These are phyloP conservation scores for Dunckerocampus dactyliophorus DNA, from an alignment of 2,113 vertebrate genomes.

Conservation along the genomic window DNA sequence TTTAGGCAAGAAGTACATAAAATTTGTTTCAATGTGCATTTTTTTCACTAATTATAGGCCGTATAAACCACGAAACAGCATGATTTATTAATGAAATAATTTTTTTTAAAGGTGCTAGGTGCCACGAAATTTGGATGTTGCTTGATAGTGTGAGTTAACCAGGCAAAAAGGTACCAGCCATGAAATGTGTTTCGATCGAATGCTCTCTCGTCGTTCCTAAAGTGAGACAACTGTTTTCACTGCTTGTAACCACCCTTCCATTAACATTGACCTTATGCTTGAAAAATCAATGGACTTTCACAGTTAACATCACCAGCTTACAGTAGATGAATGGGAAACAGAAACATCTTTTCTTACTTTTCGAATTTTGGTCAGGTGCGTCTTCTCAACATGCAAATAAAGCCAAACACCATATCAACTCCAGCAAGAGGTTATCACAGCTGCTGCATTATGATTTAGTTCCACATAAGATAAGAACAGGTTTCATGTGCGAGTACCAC, in stretches of 20 bases:
- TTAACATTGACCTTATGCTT: slow-evolving; percentile 61
- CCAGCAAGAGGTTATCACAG: neutral
- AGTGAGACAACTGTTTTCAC: slow-evolving; percentile 56
- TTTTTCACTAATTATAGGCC: too few relatives aligned
- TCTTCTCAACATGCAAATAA: neutral
- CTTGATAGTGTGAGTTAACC: slow-evolving; percentile 31
- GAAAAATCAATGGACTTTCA: slow-evolving; percentile 57
- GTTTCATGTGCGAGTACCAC: neutral
- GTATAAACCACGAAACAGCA: too few relatives aligned
- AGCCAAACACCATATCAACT: neutral
- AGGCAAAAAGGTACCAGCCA: slow-evolving; percentile 47
- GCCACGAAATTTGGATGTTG: neutral
- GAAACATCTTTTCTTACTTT: neutral
- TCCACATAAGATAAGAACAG: neutral
- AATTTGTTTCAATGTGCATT: too few relatives aligned
- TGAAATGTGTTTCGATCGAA: slow-evolving; percentile 53
- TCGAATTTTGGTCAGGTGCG: neutral
- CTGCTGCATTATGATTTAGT: neutral
- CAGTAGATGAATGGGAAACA: slow-evolving; percentile 13
- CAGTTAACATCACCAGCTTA: slow-evolving; percentile 22
- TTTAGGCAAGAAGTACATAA: too few relatives aligned
- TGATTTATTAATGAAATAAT: too few relatives aligned
- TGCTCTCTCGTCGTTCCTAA: slow-evolving; percentile 32
- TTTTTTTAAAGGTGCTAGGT: too few relatives aligned
- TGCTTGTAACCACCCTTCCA: slow-evolving; percentile 50